Base-by-base conservation (phyloP, 2,888 invertebrate genomes). In the Eutolmus rufibarbis region DNA sequence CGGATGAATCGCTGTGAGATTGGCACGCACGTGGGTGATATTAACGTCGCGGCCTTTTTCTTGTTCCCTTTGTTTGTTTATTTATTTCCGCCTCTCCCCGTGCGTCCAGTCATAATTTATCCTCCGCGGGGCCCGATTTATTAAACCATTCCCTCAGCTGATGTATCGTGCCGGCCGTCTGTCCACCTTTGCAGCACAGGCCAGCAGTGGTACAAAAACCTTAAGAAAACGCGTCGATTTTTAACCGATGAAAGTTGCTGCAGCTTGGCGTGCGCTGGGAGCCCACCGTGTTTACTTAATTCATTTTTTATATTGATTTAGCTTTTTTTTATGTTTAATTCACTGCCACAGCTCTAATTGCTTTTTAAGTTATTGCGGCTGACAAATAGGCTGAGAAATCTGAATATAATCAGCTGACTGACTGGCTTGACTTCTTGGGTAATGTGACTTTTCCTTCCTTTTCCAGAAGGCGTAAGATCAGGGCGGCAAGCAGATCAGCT, bases 11-110 rank as follows among this genome's bases (percentile, higher is more conserved):
- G 74, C n/a, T 14, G 16, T 31, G 82, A n/a, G 57, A 34, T 23
- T 57, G 23, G 51, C 51, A 23, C 82, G 74, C 85, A 85, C 85
- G 85, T 85, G 85, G 85, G 85, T 85, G 85, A 85, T 74, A 46
- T 74, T 74, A 74, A 74, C 31, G 85, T 31, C 46, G 37, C 46
- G 23, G 19, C 31, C 19, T 85, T 85, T 74, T 74, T 79, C 28
- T 79, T 79, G 40, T 40, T 66, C 46, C 40, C 37, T 40, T 79
- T 74, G 14, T 85, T 74, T 74, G n/a, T 43, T 43, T 85, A 9
- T 82, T 51, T 74, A 43, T 28, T 40, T 82, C 82, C 28, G 46
- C 82, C 37, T 82, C n/a, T 16, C 51, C 40, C 57, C 57, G 37
- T 28, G 82, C 82, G 16, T 66, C 66, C 31, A 56, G 57, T 82